These are phyloP conservation scores for Jaculus jaculus DNA, from an alignment of 2,113 vertebrate genomes.

Conservation along the genomic window DNA sequence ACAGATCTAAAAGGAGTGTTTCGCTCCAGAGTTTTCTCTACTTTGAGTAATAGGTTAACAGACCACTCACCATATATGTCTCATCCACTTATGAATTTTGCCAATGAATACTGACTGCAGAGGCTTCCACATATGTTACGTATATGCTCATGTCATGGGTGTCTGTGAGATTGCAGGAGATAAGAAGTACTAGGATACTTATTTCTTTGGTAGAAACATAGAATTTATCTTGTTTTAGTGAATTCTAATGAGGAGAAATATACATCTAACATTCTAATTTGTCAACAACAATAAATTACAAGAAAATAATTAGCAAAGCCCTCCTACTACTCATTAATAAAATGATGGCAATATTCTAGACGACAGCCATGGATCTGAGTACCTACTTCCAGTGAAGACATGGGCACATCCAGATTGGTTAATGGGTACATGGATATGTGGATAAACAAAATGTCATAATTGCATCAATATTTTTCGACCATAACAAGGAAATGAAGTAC, in stretches of 20 bases:
- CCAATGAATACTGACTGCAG: background rate
- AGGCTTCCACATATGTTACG: background rate
- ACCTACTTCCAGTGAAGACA: background rate
- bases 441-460: background rate
- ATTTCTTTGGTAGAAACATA: background rate
- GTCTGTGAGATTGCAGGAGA: background rate
- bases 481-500: background rate
- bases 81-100: background rate
- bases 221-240: slow-evolving; percentile 30
- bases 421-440: background rate
- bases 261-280: slow-evolving; percentile 11
- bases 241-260: slow-evolving; percentile 23
- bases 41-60: background rate
- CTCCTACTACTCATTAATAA: background rate
- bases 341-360: background rate
- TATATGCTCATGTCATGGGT: background rate
- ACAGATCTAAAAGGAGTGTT: background rate
- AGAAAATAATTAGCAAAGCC: slow-evolving; percentile 13
- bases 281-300: background rate
- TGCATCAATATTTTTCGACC: background rate
- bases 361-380: background rate
- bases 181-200: background rate
- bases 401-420: background rate
- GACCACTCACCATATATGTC: background rate
- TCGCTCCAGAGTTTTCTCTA: background rate